Conservation (phyloP, 2,797 vertebrate species). For the Rallus crepitans region DNA sequence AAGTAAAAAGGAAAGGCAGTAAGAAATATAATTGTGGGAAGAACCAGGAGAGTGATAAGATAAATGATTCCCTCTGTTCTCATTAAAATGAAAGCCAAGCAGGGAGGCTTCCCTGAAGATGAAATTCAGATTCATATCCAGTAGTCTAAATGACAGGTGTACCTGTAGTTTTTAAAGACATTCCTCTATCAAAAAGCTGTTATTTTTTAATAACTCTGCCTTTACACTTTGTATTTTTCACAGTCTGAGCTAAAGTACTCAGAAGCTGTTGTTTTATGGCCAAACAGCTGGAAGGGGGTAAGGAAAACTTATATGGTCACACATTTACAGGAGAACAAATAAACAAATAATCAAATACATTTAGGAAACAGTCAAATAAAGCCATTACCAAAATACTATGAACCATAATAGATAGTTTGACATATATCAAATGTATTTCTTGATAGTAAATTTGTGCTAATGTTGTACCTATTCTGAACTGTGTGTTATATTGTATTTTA, state of each 20-base stretch:
- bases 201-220: neutral
- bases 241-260: neutral
- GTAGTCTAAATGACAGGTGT: neutral
- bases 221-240: neutral
- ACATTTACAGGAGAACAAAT: neutral
- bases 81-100: neutral
- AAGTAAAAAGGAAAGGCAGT: neutral
- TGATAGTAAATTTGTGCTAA: neutral
- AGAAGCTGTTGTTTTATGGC: neutral
- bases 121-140: neutral
- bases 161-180: neutral
- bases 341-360: neutral
- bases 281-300: neutral
- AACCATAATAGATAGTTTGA: neutral
- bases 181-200: neutral
- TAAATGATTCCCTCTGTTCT: neutral
- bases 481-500: neutral
- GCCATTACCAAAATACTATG: neutral
- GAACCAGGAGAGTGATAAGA: neutral
- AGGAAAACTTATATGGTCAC: neutral
- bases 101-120: neutral
- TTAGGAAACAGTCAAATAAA: neutral
- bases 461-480: neutral
- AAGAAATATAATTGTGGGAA: neutral
- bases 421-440: neutral